Evolutionary conservation across 2,888 invertebrate species (phyloP), one percentile per base, ranked within the genome.

Genomic region (Apamea epomidion): DNA sequence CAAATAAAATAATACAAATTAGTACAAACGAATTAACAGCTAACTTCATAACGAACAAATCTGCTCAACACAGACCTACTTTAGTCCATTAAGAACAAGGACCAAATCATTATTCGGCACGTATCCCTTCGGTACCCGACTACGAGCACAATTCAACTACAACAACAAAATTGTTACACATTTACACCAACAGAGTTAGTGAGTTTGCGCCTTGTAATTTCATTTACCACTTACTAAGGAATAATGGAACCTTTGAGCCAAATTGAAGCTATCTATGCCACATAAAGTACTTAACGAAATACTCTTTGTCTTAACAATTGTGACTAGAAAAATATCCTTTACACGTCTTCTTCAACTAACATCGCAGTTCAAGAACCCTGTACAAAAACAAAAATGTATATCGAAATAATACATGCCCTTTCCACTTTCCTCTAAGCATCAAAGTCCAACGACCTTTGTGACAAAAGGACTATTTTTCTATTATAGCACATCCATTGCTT

Each of bases 81-180:
- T 48, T 54, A 78, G 64, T 78, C 64, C 78, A 73, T 81, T 70
- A 77, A 18, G n/a, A 85, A 72, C 67, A 75, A 77, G 78, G 29
- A 74, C 54, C 58, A 76, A 76, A 87, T 89, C 83, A 76, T 70
- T 82, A 84, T 86, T 86, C 84, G 45, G 71, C 70, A 81, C 74
- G 80, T 82, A 76, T 83, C 69, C 72, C 72, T 75, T 65, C 7
- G 45, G 84, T 70, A 65, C 67, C 74, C 60, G 70, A 76, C 62
- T 69, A 72, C 42, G 54, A 84, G 70, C 45, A 85, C 81, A 74
- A 76, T 74, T 68, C 60, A 76, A 82, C 68, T 74, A 88, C 51
- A 84, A 64, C 73, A 88, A 69, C 74, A 76, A 77, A 85, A 76
- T 81, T 85, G 85, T 76, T 76, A 70, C 45, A 81, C 77, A 78